A percentile compares a stretch with the other conserved stretches of the same genome.
These are phyloP conservation scores for Nematolebias whitei DNA, from an alignment of 2,113 vertebrate genomes.

Conservation along the genomic window DNA sequence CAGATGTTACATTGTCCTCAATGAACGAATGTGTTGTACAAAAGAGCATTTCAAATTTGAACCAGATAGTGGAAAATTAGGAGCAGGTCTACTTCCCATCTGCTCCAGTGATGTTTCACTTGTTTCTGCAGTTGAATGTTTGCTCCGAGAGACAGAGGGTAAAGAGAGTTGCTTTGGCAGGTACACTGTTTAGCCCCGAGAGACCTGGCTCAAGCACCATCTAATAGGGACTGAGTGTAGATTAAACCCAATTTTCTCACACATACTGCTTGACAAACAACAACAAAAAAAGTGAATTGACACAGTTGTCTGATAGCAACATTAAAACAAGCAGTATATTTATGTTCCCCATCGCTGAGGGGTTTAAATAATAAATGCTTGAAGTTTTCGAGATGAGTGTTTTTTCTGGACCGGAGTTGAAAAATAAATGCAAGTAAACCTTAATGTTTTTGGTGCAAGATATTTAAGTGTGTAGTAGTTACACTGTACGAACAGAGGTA, in stretches of 20 bases:
- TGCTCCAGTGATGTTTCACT: slow-evolving; percentile 57
- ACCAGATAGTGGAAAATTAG: slow-evolving; percentile 64
- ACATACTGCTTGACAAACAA: not conserved
- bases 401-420: no score
- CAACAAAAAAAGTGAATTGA: slow-evolving; percentile 13
- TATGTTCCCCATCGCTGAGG: no score
- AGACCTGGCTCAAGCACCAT: slow-evolving; percentile 46
- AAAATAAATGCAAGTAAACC: no score
- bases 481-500: no score
- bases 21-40: slow-evolving; percentile 45
- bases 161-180: slow-evolving; percentile 60
- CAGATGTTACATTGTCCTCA: slow-evolving; percentile 66
- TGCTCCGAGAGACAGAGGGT: slow-evolving; percentile 59
- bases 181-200: slow-evolving; percentile 61
- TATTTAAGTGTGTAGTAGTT: no score
- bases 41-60: slow-evolving; percentile 61
- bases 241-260: slow-evolving; percentile 47
- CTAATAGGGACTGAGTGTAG: slow-evolving; percentile 47
- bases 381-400: no score
- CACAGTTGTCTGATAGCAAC: slow-evolving; percentile 20
- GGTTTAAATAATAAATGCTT: no score
- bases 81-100: slow-evolving; percentile 65
- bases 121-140: slow-evolving; percentile 62
- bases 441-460: no score
- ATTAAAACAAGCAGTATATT: no score